A percentile compares a stretch with the other conserved stretches of the same genome.
These are phyloP conservation scores for Tetrapedia diversipes DNA, from an alignment of 2,888 invertebrate species.

Conservation along the genomic window DNA sequence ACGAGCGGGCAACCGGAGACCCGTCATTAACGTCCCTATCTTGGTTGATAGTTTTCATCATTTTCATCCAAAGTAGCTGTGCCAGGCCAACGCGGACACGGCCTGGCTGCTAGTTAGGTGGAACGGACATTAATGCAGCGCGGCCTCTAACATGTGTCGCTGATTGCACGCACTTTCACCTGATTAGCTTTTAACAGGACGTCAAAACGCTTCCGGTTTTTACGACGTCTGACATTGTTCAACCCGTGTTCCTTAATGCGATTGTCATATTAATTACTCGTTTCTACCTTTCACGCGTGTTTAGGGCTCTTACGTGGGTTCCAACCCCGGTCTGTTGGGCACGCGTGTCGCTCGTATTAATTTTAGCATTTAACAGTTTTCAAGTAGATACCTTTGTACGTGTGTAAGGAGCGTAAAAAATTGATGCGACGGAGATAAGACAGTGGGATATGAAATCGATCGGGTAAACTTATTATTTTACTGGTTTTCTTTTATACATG, in stretches of 20 bases:
- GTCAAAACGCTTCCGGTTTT: constrained; percentile 47
- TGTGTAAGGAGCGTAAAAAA: too few species aligned
- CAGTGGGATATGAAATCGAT: too few species aligned
- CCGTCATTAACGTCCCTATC: constrained; percentile 72
- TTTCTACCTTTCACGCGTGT: not conserved
- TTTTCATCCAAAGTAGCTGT: constrained; percentile 66
- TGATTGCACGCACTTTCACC: constrained; percentile 60
- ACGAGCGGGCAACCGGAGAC: constrained; percentile 59
- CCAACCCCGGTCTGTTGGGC: too few species aligned
- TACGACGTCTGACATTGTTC: constrained; percentile 1
- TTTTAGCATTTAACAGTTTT: too few species aligned
- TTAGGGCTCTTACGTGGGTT: not conserved
- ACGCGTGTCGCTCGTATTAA: too few species aligned
- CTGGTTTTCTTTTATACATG: too few species aligned
- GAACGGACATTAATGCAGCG: constrained; percentile 54
- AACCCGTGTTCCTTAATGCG: constrained; percentile 16
- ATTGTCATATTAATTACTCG: constrained; percentile 21
- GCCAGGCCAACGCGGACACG: constrained; percentile 15
- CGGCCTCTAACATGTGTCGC: constrained; percentile 58
- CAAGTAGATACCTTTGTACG: too few species aligned
- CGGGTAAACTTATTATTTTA: too few species aligned
- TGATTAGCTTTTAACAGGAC: constrained; percentile 67
- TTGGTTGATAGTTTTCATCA: constrained; percentile 67
- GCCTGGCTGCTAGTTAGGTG: constrained; percentile 47
- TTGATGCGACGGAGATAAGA: too few species aligned